These are phyloP conservation scores for Orchestia grillus DNA, from an alignment of 1,140 invertebrate genomes.

Conservation along the genomic window DNA sequence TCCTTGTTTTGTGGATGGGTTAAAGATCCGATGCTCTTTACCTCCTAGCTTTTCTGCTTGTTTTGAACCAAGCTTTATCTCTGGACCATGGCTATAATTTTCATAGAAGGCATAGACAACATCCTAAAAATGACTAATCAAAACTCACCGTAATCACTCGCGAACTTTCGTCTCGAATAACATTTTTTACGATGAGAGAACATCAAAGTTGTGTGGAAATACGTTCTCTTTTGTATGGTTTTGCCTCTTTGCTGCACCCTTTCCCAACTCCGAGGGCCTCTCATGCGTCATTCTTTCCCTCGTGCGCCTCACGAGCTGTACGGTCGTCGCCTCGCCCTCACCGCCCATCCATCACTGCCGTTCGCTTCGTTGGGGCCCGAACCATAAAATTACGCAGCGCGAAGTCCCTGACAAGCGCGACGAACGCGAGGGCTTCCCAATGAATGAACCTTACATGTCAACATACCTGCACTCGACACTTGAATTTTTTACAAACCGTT, in stretches of 20 bases:
- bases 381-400: slow-evolving; percentile 41
- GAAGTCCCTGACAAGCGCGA: neutral
- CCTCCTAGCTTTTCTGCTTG: too few species aligned
- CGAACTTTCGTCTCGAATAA: neutral
- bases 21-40: too few species aligned
- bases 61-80: too few species aligned
- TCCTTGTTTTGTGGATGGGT: too few species aligned
- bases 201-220: neutral
- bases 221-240: neutral
- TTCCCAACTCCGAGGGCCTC: neutral
- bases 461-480: neutral
- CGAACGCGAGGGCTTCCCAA: neutral
- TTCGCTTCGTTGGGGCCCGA: neutral
- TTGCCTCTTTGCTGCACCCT: neutral
- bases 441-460: neutral
- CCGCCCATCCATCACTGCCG: neutral
- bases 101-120: neutral
- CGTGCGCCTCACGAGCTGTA: neutral
- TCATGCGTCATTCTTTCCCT: neutral
- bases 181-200: neutral
- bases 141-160: neutral
- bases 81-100: neutral
- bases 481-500: too few species aligned
- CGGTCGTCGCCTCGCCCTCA: neutral
- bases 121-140: neutral